These are phyloP conservation scores for Eufriesea mexicana DNA, from an alignment of 1,140 invertebrate genomes.

Conservation along the genomic window DNA sequence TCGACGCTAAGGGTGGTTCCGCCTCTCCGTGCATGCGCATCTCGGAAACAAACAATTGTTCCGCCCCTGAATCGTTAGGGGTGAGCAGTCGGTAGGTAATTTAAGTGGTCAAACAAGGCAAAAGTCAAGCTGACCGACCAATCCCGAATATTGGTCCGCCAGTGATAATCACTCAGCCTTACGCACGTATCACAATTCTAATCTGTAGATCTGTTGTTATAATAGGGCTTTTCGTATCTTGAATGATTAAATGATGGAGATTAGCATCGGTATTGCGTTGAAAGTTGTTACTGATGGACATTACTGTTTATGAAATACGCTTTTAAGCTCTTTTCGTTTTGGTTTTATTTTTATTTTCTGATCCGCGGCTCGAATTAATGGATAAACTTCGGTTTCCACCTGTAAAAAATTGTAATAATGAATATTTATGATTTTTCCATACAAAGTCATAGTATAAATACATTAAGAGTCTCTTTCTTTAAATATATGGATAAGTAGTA, in stretches of 20 bases:
- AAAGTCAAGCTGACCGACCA: constrained; percentile 24
- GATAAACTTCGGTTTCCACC: too few relatives aligned
- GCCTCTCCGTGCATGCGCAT: constrained; percentile 58
- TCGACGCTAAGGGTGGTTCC: constrained; percentile 24
- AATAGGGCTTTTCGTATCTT: constrained; percentile 37
- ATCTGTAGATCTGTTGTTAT: constrained; percentile 44
- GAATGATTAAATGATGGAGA: constrained; percentile 26
- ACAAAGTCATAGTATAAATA: too few relatives aligned
- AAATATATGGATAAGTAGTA: too few relatives aligned
- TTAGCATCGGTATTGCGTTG: constrained; percentile 2
- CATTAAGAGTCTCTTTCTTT: too few relatives aligned
- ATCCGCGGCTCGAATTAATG: neutral
- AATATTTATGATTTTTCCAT: neutral
- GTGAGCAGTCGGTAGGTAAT: constrained; percentile 4
- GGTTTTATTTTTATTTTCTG: neutral
- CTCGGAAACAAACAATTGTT: constrained; percentile 10
- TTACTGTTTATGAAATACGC: neutral
- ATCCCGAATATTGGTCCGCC: constrained; percentile 12
- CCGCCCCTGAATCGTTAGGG: constrained; percentile 43
- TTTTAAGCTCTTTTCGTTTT: neutral
- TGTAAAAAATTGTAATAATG: neutral
- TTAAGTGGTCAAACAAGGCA: constrained; percentile 34
- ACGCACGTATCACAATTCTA: constrained; percentile 34
- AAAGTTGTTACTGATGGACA: constrained; percentile 2
- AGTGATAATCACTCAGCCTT: neutral